Evolutionary conservation across 2,113 vertebrate species (phyloP).

Genomic region (Tragelaphus strepsiceros): DNA sequence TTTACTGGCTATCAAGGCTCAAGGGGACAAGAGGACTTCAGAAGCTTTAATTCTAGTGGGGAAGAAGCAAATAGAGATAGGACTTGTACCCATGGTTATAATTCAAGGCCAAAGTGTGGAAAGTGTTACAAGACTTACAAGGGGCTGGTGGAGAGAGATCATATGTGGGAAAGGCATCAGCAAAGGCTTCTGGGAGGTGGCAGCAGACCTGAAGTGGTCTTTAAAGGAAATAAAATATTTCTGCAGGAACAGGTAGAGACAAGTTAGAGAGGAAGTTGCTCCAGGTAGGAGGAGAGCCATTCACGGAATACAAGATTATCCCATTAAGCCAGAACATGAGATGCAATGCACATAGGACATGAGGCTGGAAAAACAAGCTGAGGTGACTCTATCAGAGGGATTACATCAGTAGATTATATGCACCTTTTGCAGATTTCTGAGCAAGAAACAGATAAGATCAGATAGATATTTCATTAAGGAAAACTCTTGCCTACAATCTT

Average conservation of each 20-base stretch:
- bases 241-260: neutral
- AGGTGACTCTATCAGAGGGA: neutral
- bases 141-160: neutral
- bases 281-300: neutral
- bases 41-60: neutral
- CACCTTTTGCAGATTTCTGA: neutral
- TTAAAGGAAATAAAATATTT: neutral
- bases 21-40: neutral
- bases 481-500: neutral
- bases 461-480: neutral
- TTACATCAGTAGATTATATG: neutral
- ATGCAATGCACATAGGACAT: neutral
- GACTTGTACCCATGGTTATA: neutral
- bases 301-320: fast-evolving
- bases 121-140: neutral
- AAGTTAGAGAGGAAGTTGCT: neutral
- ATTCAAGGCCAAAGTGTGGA: neutral
- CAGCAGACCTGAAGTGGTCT: neutral
- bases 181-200: neutral
- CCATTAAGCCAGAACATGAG: neutral
- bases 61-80: neutral
- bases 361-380: neutral
- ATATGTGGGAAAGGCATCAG: neutral
- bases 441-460: neutral
- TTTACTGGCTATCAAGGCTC: neutral